Evolutionary conservation across 1,140 invertebrate species (phyloP), one percentile per base, ranked within the genome.

Genomic region (Caligus rogercresseyi): DNA sequence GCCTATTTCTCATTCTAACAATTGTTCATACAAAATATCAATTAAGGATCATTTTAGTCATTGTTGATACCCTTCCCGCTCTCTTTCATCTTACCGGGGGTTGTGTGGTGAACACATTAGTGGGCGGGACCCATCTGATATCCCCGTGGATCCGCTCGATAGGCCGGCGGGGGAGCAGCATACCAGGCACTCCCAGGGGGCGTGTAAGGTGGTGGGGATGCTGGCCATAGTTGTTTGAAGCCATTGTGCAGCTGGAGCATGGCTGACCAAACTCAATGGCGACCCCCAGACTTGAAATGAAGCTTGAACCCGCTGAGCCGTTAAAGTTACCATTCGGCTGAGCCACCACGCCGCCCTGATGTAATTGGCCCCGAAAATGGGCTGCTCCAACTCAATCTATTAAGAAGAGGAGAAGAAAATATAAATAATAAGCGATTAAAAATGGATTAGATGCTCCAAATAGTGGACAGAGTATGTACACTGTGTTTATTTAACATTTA

Each of bases 201-300:
- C 25, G 82, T 79, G 69, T 90, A 90, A 2, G 91, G 85, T 54
- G 91, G 89, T n/a, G 53, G 15, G 16, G 13, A 54, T 54, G 14
- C 21, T 54, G 15, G 19, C 4, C 53, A 54, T 21, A 16, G 19
- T 18, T 18, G 15, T 19, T 57, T 7, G 55, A 57, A 16, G 55
- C 90, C 70, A 94, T 82, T 70, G 84, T 80, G 56, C 87, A 92
- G 74, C 83, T 84, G 58, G 96, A 69, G 83, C 98, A 85, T 21
- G 92, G 89, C 69, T 90, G 86, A 1, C 90, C 93, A 79, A 93
- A 98, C 70, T 98, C 94, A 70, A 98, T 97, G 24, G 92, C 93
- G 25, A 95, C 95, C 52, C 95, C 94, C 69, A 83, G 83, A 69
- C 91, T 95, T 69, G 98, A 98, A 67, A 84, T 83, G 19, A 98